These are phyloP conservation scores for Poeciliopsis prolifica DNA, from an alignment of 2,113 vertebrate species.

Conservation along the genomic window DNA sequence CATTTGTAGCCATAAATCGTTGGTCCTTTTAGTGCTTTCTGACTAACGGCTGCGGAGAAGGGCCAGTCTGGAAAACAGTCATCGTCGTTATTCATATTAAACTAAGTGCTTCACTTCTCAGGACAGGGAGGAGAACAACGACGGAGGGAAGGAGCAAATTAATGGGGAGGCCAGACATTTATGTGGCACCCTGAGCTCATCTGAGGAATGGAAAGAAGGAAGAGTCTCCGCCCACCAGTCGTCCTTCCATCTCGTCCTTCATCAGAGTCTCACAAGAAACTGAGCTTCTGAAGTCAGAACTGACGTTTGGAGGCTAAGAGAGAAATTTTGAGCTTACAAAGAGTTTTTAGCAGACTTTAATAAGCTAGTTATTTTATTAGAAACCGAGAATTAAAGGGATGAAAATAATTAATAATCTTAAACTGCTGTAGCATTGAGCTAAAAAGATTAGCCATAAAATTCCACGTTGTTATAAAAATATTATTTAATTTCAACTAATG, in stretches of 20 bases:
- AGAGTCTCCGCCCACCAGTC: conserved; percentile 43
- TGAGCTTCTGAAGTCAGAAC: neutral
- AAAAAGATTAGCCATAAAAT: neutral
- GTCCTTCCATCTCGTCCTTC: conserved; percentile 54
- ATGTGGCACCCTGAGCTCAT: conserved; percentile 55
- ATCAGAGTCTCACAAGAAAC: neutral
- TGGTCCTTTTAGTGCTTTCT: conserved; percentile 54
- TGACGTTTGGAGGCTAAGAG: neutral
- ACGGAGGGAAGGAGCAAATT: conserved; percentile 15
- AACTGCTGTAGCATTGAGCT: too few species aligned
- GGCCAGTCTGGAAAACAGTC: conserved; percentile 51
- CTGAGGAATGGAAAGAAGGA: conserved; percentile 37
- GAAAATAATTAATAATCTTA: neutral
- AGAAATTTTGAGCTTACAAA: neutral
- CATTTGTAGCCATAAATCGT: conserved; percentile 54
- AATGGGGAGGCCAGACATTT: conserved; percentile 54
- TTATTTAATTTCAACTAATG: neutral
- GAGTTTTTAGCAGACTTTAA: too few species aligned
- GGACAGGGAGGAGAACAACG: conserved; percentile 1
- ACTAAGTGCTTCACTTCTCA: conserved; percentile 66
- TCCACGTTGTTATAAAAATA: neutral
- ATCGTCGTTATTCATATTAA: conserved; percentile 62
- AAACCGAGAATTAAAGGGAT: neutral
- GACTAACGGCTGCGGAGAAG: conserved; percentile 37
- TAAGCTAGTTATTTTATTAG: neutral